Conservation (phyloP, 2,797 vertebrate genomes). For the Hirundo rustica region DNA sequence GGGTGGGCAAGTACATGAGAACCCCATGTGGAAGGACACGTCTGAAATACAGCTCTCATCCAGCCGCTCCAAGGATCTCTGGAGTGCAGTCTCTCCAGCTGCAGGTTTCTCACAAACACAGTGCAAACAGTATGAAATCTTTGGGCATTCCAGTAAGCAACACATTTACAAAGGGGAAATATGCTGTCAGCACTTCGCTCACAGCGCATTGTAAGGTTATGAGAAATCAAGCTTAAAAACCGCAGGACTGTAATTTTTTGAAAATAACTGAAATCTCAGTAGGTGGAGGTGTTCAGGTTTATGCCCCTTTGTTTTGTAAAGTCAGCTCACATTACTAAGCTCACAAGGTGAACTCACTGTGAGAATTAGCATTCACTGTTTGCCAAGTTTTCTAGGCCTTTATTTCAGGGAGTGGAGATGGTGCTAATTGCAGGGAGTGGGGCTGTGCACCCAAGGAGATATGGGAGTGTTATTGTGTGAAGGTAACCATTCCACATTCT, state of each 20-base stretch:
- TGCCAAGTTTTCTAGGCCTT: neutral
- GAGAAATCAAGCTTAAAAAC: neutral
- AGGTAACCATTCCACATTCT: neutral
- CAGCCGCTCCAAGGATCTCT: neutral
- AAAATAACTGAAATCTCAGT: neutral
- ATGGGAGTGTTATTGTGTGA: neutral
- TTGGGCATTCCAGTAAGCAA: neutral
- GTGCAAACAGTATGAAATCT: neutral
- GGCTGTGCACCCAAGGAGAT: neutral
- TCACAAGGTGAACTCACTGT: neutral
- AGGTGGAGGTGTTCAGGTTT: neutral
- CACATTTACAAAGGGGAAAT: neutral
- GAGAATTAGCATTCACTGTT: neutral
- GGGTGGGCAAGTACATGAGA: neutral
- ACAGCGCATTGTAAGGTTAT: neutral
- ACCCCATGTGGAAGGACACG: neutral
- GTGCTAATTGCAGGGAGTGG: neutral
- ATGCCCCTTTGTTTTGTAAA: neutral
- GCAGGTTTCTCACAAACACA: neutral
- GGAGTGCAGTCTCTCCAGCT: neutral
- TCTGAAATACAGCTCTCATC: neutral
- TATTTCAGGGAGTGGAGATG: neutral
- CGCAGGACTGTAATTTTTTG: neutral
- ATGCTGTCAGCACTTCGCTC: neutral
- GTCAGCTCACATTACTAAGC: neutral